Base-by-base conservation (phyloP, 2,113 vertebrate genomes). In the Sporophila hypoxantha region DNA sequence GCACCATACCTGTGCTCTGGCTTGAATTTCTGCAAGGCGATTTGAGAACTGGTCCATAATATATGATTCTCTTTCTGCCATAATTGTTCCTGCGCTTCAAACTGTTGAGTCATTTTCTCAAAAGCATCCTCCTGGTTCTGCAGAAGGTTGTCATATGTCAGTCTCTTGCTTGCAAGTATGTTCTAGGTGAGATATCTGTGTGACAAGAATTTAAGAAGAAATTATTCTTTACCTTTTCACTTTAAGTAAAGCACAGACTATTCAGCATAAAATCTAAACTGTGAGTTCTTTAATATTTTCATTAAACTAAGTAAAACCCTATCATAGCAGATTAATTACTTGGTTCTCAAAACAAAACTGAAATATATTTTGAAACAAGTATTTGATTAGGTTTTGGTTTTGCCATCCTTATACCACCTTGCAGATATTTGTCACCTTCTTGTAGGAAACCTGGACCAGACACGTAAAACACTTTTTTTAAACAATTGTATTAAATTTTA, bases 41-140 rank as follows among this genome's bases (percentile, higher is more conserved):
- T 92, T 94, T 5, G 94, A 94, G 89, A 98, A 98, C 18, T 96
- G 97, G n/a, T n/a, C n/a, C n/a, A n/a, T n/a, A 95, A 98, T 91
- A 56, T 96, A 94, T 29, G 95, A 82, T 97, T 97, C 80, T 97
- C 96, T 67, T 96, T 96, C 61, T 96, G 96, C 98, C 98, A 98
- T 53, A 84, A 97, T 87, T 95, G 96, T 94, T 99, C 97, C 32
- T 97, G 96, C 53, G 89, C 97, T 96, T 97, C 98, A 95, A 98
- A 92, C 53, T 97, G 96, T 57, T 98, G 96, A 60, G 97, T 94
- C 94, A 98, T 97, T 90, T 97, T 97, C 73, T 78, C 95, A 87
- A 98, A 95, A 76, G 96, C 95, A 26, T 96, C 78, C 89, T 98
- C 96, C 90, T 98, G 98, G 41, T 76, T 97, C 91, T 91, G 96